phyloP scores from a whole-genome alignment of 2,888 invertebrate genomes.

The Polylopha cassiicola region DNA sequence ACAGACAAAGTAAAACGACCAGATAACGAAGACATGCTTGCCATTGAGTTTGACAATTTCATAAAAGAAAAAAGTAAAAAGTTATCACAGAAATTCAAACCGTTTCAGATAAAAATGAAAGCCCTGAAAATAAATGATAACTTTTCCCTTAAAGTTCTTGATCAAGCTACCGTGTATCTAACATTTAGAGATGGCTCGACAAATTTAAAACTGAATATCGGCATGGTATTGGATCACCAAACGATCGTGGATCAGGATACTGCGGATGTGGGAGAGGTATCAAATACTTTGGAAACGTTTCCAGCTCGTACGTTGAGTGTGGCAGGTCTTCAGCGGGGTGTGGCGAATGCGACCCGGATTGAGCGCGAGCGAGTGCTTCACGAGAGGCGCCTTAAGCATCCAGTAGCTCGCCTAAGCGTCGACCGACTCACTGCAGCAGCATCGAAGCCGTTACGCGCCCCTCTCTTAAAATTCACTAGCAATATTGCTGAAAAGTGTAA shows the following conservation, averaged over 20 bases:
- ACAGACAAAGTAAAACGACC: not conserved
- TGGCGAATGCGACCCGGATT: not conserved
- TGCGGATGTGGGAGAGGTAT: conserved; percentile 5
- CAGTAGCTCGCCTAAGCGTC: too few relatives aligned
- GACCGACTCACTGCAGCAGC: too few relatives aligned
- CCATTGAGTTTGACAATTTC: conserved; percentile 6
- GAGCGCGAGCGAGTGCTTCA: not conserved
- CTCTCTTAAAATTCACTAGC: too few relatives aligned
- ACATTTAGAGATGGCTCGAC: conserved; percentile 8
- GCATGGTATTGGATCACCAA: conserved; percentile 52
- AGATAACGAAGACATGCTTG: conserved; percentile 6
- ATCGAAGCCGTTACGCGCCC: too few relatives aligned
- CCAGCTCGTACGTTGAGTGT: conserved; percentile 8
- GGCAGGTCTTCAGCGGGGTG: not conserved
- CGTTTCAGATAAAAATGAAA: conserved; percentile 12
- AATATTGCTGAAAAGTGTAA: not conserved
- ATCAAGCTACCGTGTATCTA: conserved; percentile 9
- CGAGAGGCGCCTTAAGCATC: not conserved
- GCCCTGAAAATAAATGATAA: conserved; percentile 17
- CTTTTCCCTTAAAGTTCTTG: conserved; percentile 11
- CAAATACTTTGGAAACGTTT: not conserved
- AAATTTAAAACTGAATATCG: conserved; percentile 26
- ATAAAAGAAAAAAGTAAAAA: conserved; percentile 2
- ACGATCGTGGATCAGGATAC: conserved; percentile 39
- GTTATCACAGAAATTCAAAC: conserved; percentile 7